Conservation (phyloP, 2,888 invertebrate species). For the Harpalus rubripes region DNA sequence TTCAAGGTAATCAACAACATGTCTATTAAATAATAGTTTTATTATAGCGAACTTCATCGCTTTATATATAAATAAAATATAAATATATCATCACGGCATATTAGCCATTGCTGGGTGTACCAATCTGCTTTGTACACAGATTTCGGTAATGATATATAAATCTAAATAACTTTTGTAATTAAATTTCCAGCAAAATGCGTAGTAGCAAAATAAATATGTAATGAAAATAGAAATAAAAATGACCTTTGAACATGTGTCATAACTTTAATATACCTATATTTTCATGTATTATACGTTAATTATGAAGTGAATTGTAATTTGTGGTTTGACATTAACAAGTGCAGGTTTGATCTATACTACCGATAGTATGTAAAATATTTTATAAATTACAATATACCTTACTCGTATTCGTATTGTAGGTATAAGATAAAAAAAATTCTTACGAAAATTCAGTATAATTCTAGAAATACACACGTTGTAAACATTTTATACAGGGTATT, state of each 20-base stretch:
- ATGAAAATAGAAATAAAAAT: background rate
- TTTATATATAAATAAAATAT: background rate
- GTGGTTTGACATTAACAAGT: background rate
- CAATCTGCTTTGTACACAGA: no score
- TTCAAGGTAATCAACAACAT: conserved; percentile 37
- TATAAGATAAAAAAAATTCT: no score
- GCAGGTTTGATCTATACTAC: background rate
- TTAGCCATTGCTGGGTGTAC: no score
- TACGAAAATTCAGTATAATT: background rate
- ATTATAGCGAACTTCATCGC: background rate
- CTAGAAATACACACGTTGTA: background rate
- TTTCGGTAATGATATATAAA: no score
- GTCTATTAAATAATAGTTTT: conserved; percentile 15
- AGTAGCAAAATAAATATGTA: conserved; percentile 4
- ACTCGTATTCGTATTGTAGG: no score
- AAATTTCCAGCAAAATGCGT: background rate
- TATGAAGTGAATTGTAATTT: background rate
- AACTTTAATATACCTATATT: background rate
- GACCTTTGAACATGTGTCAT: background rate
- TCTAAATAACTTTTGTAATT: background rate
- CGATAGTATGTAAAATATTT: no score
- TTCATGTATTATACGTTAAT: background rate
- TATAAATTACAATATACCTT: no score
- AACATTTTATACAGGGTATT: no score
- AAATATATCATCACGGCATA: no score